Conservation (phyloP, 2,888 invertebrate species). For the Geotrupes spiniger region DNA sequence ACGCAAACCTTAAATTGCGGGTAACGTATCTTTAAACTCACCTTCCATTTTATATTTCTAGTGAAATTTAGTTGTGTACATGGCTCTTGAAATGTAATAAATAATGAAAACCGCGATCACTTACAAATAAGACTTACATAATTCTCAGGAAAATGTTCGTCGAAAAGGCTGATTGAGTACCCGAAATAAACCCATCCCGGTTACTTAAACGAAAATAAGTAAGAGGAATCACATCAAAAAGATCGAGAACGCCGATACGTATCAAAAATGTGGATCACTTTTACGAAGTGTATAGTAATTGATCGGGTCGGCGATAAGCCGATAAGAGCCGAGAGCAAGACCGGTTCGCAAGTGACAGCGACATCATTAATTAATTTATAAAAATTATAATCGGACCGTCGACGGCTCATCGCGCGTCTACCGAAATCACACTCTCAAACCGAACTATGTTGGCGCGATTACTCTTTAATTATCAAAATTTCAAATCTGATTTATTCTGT, state of each 20-base stretch:
- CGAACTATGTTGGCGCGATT: no score
- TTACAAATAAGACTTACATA: neutral
- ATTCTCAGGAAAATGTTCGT: neutral
- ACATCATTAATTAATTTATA: conserved; percentile 30
- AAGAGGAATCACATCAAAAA: conserved; percentile 15
- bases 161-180: conserved; percentile 17
- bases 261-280: conserved; percentile 26
- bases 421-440: neutral
- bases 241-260: conserved; percentile 24
- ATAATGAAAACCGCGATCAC: no score
- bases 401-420: conserved; percentile 22
- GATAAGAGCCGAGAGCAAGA: conserved; percentile 22
- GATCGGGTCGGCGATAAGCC: conserved; percentile 24
- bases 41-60: no score
- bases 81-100: no score
- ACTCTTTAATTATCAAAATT: no score
- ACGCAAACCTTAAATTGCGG: no score
- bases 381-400: conserved; percentile 27
- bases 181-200: conserved; percentile 17
- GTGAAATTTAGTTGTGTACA: no score
- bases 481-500: neutral
- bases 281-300: conserved; percentile 24
- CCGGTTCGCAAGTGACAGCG: conserved; percentile 27
- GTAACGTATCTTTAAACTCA: no score
- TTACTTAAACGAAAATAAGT: conserved; percentile 21